phyloP scores from a whole-genome alignment of 1,140 invertebrate species.

The Scaptomyza pallida region DNA sequence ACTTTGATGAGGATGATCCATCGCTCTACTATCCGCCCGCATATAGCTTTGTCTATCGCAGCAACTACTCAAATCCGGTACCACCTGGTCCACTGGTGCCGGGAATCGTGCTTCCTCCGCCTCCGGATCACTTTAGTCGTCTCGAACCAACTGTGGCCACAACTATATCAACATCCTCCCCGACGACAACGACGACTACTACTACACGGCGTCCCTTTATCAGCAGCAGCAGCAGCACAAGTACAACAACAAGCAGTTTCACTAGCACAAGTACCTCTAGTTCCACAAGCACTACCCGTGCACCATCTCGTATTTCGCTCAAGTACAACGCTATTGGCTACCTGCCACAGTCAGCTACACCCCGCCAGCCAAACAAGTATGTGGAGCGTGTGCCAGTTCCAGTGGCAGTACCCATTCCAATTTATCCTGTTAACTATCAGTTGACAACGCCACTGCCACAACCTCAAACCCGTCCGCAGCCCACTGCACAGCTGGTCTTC shows the following conservation, averaged over 20 bases:
- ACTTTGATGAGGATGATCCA: constrained; percentile 94
- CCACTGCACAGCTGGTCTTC: constrained; percentile 52
- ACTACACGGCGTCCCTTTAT: constrained; percentile 72
- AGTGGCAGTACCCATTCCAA: constrained; percentile 75
- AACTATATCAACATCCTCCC: constrained; percentile 16
- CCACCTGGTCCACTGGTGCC: constrained; percentile 93
- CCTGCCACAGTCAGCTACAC: constrained; percentile 21
- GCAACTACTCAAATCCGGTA: constrained; percentile 90
- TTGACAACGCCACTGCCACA: constrained; percentile 46
- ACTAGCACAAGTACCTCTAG: constrained; percentile 14
- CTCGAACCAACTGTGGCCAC: constrained; percentile 43
- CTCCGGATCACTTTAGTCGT: constrained; percentile 91
- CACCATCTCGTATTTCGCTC: constrained; percentile 30
- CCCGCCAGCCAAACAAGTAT: constrained; percentile 46
- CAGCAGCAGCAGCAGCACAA: constrained; percentile 17
- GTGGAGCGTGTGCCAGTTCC: constrained; percentile 74
- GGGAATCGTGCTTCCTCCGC: constrained; percentile 93
- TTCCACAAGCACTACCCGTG: constrained; percentile 13
- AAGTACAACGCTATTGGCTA: constrained; percentile 65
- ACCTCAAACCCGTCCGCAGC: neutral
- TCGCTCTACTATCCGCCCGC: constrained; percentile 95
- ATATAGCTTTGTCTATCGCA: constrained; percentile 93
- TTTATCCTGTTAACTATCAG: constrained; percentile 68
- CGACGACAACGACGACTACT: constrained; percentile 25
- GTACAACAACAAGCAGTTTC: constrained; percentile 19